Conservation (phyloP, 2,113 vertebrate species). For the Lonchura striata region DNA sequence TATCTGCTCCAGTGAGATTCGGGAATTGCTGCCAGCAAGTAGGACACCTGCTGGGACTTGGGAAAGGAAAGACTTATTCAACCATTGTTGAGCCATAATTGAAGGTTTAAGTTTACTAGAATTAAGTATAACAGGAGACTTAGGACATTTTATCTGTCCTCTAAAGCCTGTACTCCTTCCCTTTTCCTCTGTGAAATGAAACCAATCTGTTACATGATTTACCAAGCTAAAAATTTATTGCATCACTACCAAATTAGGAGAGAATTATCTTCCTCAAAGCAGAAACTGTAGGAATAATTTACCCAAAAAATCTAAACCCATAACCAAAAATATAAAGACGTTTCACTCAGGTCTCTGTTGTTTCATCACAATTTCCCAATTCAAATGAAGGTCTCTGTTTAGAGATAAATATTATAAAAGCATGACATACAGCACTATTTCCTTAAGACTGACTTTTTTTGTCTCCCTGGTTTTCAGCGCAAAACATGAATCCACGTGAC, state of each 20-base stretch:
- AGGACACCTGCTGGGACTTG: neutral
- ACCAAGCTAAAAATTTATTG: neutral
- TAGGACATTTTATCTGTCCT: neutral
- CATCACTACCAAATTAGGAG: neutral
- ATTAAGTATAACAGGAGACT: neutral
- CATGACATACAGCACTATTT: neutral
- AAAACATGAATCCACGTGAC: neutral
- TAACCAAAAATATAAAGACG: neutral
- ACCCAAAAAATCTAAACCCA: neutral
- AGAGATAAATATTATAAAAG: neutral
- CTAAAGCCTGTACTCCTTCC: neutral
- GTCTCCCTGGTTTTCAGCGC: neutral
- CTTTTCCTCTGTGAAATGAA: neutral
- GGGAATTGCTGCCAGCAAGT: neutral
- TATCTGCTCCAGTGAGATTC: neutral
- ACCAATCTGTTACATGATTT: neutral
- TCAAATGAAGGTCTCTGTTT: neutral
- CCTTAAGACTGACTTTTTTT: neutral
- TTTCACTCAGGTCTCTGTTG: neutral
- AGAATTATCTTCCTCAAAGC: neutral
- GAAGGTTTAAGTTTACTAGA: neutral
- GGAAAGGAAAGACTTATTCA: neutral
- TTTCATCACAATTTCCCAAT: neutral
- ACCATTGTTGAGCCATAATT: neutral
- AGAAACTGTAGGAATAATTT: neutral